Percentiles rank a stretch among this genome's conserved stretches.
phyloP scores from a whole-genome alignment of 2,113 vertebrate species.

The Thoracochromis brauschi region DNA sequence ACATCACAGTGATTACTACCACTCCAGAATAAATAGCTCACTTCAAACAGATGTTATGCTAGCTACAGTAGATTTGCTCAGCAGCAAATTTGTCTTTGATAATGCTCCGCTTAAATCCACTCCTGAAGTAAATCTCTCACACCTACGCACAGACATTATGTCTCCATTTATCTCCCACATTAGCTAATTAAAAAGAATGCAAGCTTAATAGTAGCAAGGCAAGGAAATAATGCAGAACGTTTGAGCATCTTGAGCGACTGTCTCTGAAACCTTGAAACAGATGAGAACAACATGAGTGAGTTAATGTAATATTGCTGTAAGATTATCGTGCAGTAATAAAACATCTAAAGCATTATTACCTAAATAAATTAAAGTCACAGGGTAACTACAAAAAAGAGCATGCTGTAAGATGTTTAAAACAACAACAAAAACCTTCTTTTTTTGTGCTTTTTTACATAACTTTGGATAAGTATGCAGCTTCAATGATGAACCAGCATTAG shows the following conservation, averaged over 20 bases:
- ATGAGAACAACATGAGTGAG: not conserved
- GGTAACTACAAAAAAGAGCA: not conserved
- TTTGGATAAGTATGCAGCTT: not conserved
- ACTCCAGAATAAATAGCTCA: conserved; percentile 45
- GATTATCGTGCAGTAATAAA: not conserved
- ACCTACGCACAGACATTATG: conserved; percentile 1
- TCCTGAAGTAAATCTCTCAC: not conserved
- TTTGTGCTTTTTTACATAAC: not conserved
- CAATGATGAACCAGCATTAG: not conserved
- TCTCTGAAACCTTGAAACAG: not conserved
- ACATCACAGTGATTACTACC: conserved; percentile 48
- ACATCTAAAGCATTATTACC: not conserved
- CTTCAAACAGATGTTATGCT: conserved; percentile 34
- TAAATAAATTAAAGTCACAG: not conserved
- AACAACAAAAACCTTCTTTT: not conserved
- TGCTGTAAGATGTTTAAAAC: not conserved
- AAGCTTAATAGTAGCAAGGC: not conserved
- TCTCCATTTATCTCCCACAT: not conserved
- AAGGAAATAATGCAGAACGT: not conserved
- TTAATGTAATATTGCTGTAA: not conserved
- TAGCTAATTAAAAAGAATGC: not conserved
- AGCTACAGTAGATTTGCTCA: conserved; percentile 13
- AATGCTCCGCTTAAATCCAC: not conserved
- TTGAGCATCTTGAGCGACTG: not conserved
- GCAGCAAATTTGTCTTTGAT: conserved; percentile 16